Evolutionary conservation across 2,888 invertebrate species (phyloP).

Genomic region (Watsonalla binaria): DNA sequence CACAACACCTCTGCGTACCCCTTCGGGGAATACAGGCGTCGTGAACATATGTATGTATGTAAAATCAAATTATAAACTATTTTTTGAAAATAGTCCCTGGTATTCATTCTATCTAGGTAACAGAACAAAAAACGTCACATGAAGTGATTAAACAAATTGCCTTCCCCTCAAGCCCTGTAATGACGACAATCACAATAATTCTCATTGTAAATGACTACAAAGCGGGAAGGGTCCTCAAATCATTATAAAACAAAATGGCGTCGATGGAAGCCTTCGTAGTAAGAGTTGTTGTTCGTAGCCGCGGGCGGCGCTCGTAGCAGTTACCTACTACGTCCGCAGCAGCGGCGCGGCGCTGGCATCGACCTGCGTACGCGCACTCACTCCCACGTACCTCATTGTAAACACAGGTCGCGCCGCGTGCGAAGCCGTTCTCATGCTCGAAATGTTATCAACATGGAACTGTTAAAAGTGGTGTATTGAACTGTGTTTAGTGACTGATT

Average conservation of each 20-base stretch:
- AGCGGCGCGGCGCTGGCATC: conserved; percentile 47
- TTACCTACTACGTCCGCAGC: conserved; percentile 53
- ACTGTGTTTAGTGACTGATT: conserved; percentile 48
- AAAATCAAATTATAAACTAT: too few species aligned
- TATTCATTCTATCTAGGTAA: too few species aligned
- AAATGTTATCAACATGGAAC: conserved; percentile 50
- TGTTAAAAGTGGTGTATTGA: conserved; percentile 52
- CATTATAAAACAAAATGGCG: conserved; percentile 66
- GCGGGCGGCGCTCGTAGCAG: conserved; percentile 37
- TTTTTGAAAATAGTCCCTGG: too few species aligned
- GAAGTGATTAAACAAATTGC: too few species aligned
- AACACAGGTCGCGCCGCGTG: conserved; percentile 58
- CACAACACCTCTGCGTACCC: too few species aligned
- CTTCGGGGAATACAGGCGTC: too few species aligned
- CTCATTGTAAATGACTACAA: conserved; percentile 30
- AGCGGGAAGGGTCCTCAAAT: conserved; percentile 21
- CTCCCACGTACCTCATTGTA: conserved; percentile 73
- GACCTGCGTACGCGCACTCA: conserved; percentile 45
- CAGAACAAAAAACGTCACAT: too few species aligned
- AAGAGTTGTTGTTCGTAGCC: conserved; percentile 41
- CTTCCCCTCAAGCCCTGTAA: conserved; percentile 26
- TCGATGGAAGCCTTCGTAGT: conserved; percentile 39
- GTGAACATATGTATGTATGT: too few species aligned
- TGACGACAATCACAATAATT: conserved; percentile 40
- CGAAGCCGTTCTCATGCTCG: conserved; percentile 43